phyloP scores from a whole-genome alignment of 1,140 invertebrate genomes.

The Drosophila cardini region DNA sequence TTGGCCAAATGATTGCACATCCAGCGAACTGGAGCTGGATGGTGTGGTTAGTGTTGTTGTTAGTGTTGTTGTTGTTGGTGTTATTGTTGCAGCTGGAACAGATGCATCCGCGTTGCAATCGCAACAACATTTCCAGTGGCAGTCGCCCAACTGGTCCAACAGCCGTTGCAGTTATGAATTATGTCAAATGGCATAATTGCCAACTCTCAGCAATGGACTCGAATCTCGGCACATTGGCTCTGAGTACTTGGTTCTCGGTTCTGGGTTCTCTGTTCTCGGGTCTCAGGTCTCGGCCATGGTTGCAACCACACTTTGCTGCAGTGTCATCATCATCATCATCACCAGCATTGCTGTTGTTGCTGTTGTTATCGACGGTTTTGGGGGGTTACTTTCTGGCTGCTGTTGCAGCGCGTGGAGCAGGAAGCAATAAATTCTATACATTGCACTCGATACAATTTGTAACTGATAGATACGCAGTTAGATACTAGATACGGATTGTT shows the following conservation, averaged over 20 bases:
- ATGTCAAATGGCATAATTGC: conserved; percentile 83
- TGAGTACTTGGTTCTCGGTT: background rate
- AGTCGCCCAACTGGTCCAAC: conserved; percentile 21
- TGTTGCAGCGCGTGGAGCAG: conserved; percentile 58
- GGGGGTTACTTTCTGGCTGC: conserved; percentile 29
- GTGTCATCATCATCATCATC: conserved; percentile 23
- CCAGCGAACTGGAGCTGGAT: conserved; percentile 25
- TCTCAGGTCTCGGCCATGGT: conserved; percentile 12
- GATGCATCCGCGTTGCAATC: conserved; percentile 57
- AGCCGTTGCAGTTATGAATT: conserved; percentile 75
- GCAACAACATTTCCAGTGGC: conserved; percentile 13
- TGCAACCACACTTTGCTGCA: conserved; percentile 14
- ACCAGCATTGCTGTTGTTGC: conserved; percentile 23
- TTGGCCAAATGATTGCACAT: conserved; percentile 53
- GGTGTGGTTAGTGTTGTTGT: conserved; percentile 8
- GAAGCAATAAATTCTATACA: conserved; percentile 83
- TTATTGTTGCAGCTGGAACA: conserved; percentile 26
- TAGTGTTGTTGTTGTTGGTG: conserved; percentile 10
- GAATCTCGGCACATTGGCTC: background rate
- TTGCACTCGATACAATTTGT: conserved; percentile 79
- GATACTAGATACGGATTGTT: conserved; percentile 43
- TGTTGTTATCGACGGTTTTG: conserved; percentile 38
- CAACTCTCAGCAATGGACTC: conserved; percentile 48
- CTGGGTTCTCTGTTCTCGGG: conserved; percentile 5
- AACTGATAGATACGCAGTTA: conserved; percentile 65